A percentile compares a stretch with the other conserved stretches of the same genome.
phyloP scores from a whole-genome alignment of 2,113 vertebrate species.

The Sebastes fasciatus region DNA sequence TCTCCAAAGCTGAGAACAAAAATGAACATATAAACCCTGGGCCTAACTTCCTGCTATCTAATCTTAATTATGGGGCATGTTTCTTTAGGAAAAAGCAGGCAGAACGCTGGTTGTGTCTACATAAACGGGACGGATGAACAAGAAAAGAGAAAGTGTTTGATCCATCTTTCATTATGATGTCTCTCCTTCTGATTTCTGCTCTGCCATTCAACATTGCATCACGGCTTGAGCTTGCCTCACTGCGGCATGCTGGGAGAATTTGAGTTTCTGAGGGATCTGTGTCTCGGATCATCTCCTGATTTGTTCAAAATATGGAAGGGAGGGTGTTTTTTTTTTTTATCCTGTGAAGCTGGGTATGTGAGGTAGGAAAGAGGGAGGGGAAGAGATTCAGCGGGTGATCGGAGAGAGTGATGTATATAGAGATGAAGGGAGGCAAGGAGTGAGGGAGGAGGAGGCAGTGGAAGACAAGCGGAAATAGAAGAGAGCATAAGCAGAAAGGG shows the following conservation, averaged over 20 bases:
- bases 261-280: slow-evolving; percentile 21
- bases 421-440: background rate
- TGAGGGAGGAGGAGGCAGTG: background rate
- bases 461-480: background rate
- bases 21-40: background rate
- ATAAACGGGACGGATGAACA: slow-evolving; percentile 10
- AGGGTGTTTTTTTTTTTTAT: background rate
- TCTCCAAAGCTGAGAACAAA: background rate
- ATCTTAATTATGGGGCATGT: background rate
- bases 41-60: background rate
- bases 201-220: slow-evolving; percentile 50
- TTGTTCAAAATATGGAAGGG: slow-evolving; percentile 14
- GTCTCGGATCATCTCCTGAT: slow-evolving; percentile 34
- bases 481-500: background rate
- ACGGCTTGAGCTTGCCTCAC: slow-evolving; percentile 4
- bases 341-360: background rate
- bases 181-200: slow-evolving; percentile 50
- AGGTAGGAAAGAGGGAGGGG: background rate
- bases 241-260: slow-evolving; percentile 18
- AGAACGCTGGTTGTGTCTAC: background rate
- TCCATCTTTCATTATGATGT: slow-evolving; percentile 44
- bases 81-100: background rate
- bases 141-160: slow-evolving; percentile 27
- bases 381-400: background rate
- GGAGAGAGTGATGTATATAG: background rate